Percentiles rank a stretch among this genome's conserved stretches.
phyloP scores from a whole-genome alignment of 2,113 vertebrate genomes.

The Meleagris gallopavo region DNA sequence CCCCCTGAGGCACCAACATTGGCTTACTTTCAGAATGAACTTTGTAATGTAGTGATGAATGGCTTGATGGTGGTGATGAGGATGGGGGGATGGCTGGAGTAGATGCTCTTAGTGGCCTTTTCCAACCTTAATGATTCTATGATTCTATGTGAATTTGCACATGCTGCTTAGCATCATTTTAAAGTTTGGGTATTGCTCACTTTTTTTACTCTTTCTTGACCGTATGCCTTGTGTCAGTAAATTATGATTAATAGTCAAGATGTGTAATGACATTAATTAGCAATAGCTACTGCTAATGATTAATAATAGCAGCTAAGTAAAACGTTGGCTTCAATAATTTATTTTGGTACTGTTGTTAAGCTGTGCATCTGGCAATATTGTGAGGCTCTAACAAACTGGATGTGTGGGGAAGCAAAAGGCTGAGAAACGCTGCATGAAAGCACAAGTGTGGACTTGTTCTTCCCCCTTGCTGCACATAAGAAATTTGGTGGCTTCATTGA shows the following conservation, averaged over 20 bases:
- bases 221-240: constrained; percentile 48
- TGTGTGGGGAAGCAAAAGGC: neutral
- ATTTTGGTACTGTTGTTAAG: constrained; percentile 7
- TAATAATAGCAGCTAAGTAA: constrained; percentile 55
- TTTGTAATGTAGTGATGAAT: neutral
- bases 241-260: constrained; percentile 49
- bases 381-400: neutral
- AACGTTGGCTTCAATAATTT: constrained; percentile 39
- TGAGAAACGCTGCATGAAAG: neutral
- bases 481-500: neutral
- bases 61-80: too few species aligned
- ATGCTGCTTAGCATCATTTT: rapidly evolving
- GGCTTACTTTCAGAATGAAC: neutral
- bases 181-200: neutral
- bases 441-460: neutral
- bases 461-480: neutral
- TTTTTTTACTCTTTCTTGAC: neutral
- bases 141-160: neutral
- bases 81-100: too few species aligned
- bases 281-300: constrained; percentile 54
- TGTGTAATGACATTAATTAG: constrained; percentile 65
- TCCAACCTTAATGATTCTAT: too few species aligned
- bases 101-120: too few species aligned
- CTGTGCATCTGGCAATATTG: neutral
- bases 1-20: rapidly evolving